These are phyloP conservation scores for Phyllostomus discolor DNA, from an alignment of 2,113 vertebrate species.

Conservation along the genomic window DNA sequence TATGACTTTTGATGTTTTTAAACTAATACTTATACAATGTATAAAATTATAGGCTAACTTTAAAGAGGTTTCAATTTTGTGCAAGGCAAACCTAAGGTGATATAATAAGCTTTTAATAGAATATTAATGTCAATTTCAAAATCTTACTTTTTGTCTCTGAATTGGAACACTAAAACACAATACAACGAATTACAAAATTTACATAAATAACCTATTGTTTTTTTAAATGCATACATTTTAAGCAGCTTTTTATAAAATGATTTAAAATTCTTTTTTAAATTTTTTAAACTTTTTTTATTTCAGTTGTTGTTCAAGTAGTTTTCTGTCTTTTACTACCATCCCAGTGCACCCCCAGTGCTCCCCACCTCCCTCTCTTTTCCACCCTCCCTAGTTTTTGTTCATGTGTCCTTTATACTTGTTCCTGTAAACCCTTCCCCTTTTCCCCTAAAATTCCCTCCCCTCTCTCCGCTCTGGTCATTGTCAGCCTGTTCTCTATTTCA, in stretches of 20 bases:
- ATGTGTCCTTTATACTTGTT: too few relatives aligned
- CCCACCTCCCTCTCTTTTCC: too few relatives aligned
- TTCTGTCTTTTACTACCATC: too few relatives aligned
- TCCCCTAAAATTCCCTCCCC: too few relatives aligned
- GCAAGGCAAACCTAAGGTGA: not conserved
- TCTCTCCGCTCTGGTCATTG: too few relatives aligned
- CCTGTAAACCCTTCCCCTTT: too few relatives aligned
- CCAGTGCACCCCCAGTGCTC: too few relatives aligned
- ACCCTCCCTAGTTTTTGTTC: too few relatives aligned
- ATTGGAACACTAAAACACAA: not conserved
- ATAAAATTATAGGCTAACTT: not conserved
- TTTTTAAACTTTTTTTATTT: too few relatives aligned
- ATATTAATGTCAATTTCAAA: not conserved
- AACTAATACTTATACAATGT: not conserved
- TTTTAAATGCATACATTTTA: not conserved
- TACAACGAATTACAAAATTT: not conserved
- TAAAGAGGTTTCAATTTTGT: not conserved
- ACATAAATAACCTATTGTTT: not conserved
- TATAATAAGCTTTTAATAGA: slow-evolving; percentile 3
- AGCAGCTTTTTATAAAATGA: not conserved
- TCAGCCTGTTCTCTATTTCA: too few relatives aligned
- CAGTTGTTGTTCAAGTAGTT: too few relatives aligned
- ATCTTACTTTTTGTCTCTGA: not conserved
- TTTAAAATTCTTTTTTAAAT: not conserved
- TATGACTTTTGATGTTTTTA: not conserved